Evolutionary conservation across 2,113 vertebrate species (phyloP).

Genomic region (Pluvianellus socialis): DNA sequence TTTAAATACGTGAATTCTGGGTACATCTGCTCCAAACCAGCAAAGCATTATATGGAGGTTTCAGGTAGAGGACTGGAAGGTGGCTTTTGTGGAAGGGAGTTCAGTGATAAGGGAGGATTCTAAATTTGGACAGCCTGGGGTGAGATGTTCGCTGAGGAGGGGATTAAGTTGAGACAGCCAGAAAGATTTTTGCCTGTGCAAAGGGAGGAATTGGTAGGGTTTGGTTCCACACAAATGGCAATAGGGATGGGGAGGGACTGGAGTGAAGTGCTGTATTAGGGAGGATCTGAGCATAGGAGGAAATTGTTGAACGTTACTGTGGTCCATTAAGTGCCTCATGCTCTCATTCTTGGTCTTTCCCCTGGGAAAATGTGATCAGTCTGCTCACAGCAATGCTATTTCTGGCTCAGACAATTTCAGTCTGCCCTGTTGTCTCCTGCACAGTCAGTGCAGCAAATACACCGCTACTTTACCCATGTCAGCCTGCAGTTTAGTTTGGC

Average conservation of each 20-base stretch:
- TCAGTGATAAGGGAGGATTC: not conserved
- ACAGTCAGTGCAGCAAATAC: not conserved
- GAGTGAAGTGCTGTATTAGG: not conserved
- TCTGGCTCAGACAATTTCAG: not conserved
- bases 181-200: not conserved
- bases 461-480: not conserved
- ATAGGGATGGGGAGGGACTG: not conserved
- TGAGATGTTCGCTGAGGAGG: not conserved
- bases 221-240: not conserved
- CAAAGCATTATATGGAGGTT: not conserved
- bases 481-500: not conserved
- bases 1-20: rapidly evolving
- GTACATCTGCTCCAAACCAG: not conserved
- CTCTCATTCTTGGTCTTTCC: not conserved
- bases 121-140: not conserved
- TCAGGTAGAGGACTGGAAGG: not conserved
- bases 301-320: rapidly evolving
- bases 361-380: not conserved
- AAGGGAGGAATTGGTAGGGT: not conserved
- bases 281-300: not conserved
- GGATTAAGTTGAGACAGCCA: not conserved
- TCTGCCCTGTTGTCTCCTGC: not conserved
- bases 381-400: not conserved
- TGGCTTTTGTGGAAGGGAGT: not conserved
- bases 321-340: not conserved